These are phyloP conservation scores for Notospermus geniculatus DNA, from an alignment of 1,140 invertebrate species.

Conservation along the genomic window DNA sequence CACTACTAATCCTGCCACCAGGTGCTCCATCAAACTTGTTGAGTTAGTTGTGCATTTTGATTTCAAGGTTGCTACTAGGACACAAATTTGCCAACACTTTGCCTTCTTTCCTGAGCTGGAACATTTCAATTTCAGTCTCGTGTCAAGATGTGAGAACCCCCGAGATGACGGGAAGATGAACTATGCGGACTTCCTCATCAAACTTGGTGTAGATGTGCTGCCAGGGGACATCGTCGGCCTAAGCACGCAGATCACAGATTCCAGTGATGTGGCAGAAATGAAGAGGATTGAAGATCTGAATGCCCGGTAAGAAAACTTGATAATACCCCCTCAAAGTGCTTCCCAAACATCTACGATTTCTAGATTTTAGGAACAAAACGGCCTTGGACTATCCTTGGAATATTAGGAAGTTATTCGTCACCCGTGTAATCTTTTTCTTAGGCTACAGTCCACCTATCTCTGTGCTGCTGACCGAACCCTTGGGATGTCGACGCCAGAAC, in stretches of 20 bases:
- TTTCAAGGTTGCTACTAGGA: too few species aligned
- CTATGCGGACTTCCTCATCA: conserved; percentile 47
- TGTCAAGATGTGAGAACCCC: conserved; percentile 30
- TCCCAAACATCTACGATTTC: too few species aligned
- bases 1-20: too few species aligned
- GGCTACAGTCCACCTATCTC: not conserved
- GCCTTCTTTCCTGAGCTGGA: too few species aligned
- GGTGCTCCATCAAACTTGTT: too few species aligned
- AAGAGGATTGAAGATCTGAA: conserved; percentile 30
- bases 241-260: conserved; percentile 42
- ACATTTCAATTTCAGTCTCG: conserved; percentile 30
- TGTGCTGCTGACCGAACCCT: conserved; percentile 26
- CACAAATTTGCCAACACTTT: too few species aligned
- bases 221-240: conserved; percentile 47
- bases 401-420: too few species aligned
- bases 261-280: conserved; percentile 33
- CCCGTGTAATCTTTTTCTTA: not conserved
- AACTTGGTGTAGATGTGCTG: conserved; percentile 41
- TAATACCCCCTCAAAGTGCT: too few species aligned
- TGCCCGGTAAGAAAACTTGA: conserved; percentile 38
- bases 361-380: too few species aligned
- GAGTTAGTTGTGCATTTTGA: too few species aligned
- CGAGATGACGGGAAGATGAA: conserved; percentile 36
- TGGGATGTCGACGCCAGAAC: conserved; percentile 44
- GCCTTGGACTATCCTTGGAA: too few species aligned